These are phyloP conservation scores for Bettongia penicillata DNA, from an alignment of 2,113 vertebrate genomes.

Conservation along the genomic window DNA sequence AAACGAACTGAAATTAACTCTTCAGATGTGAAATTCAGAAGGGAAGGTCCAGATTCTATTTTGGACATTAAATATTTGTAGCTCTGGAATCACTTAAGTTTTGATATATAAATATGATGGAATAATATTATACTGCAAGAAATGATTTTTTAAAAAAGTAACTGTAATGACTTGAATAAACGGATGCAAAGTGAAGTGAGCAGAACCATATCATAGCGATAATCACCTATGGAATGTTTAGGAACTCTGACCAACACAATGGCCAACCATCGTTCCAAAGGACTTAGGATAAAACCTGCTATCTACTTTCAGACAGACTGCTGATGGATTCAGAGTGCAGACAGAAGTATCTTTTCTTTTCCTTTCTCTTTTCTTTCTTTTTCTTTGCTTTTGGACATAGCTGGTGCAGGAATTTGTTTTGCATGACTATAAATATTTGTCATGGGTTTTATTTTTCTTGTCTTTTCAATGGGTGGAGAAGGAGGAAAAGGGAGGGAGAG, in stretches of 20 bases:
- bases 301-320: not conserved
- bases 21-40: slow-evolving; percentile 42
- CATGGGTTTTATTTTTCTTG: not conserved
- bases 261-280: not conserved
- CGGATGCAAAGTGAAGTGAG: not conserved
- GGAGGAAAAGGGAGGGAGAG: not conserved
- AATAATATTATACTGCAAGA: not conserved
- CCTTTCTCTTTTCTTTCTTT: not conserved
- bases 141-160: not conserved
- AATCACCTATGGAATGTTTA: not conserved
- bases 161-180: not conserved
- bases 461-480: not conserved
- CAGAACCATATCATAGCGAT: not conserved
- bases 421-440: not conserved
- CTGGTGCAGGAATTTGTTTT: not conserved
- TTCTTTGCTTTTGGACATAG: not conserved
- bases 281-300: not conserved
- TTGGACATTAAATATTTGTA: slow-evolving; percentile 27
- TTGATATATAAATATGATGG: not conserved
- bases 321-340: not conserved
- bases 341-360: not conserved
- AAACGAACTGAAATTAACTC: slow-evolving; percentile 55
- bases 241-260: not conserved
- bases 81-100: not conserved
- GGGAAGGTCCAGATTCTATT: slow-evolving; percentile 31